phyloP scores from a whole-genome alignment of 2,888 invertebrate genomes.

The Halocaridina rubra region DNA sequence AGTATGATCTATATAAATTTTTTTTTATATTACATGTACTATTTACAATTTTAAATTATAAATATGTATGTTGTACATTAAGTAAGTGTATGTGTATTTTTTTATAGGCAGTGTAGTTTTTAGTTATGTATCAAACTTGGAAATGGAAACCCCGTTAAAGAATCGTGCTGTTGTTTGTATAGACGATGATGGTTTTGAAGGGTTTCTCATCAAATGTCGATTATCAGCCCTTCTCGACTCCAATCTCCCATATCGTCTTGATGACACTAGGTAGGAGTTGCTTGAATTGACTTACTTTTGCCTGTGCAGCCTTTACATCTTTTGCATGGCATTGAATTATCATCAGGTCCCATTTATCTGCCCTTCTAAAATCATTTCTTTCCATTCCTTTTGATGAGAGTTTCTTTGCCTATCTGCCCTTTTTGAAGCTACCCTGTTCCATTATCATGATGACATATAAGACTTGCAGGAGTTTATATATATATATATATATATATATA shows the following conservation, averaged over 20 bases:
- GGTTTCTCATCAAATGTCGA: constrained; percentile 35
- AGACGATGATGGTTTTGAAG: constrained; percentile 43
- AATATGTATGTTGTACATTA: neutral
- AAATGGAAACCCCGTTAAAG: constrained; percentile 32
- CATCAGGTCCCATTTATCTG: too few species aligned
- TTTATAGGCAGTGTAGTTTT: constrained; percentile 10
- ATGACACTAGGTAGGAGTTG: constrained; percentile 43
- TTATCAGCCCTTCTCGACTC: constrained; percentile 10
- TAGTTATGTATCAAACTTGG: constrained; percentile 34
- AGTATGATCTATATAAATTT: too few species aligned
- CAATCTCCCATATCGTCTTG: constrained; percentile 5
- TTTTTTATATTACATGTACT: neutral
- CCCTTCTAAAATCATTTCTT: too few species aligned
- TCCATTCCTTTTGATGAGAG: too few species aligned
- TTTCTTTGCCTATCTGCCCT: too few species aligned
- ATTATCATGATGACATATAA: too few species aligned
- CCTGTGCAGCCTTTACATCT: too few species aligned
- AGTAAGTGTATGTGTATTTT: neutral
- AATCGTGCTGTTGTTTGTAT: constrained; percentile 27
- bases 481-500: neutral
- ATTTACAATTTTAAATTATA: too few species aligned
- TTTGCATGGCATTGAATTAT: too few species aligned
- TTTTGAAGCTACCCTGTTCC: too few species aligned
- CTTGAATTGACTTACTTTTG: too few species aligned
- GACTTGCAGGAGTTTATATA: too few species aligned